phyloP scores from a whole-genome alignment of 1,140 invertebrate genomes.

The Brachionus koreanus region DNA sequence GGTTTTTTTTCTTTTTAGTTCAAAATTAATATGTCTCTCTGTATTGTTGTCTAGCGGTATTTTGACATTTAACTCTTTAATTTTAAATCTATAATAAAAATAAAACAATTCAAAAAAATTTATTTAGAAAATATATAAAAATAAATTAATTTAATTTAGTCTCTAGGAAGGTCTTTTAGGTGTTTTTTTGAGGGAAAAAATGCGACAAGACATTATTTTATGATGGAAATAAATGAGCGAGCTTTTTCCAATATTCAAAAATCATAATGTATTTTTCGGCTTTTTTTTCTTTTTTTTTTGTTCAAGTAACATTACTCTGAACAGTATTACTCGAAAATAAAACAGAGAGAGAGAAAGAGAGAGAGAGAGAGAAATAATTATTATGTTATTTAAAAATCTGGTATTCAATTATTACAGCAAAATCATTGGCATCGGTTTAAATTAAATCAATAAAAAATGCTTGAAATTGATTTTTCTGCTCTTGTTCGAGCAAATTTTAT shows the following conservation, averaged over 20 bases:
- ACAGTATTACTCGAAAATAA: neutral
- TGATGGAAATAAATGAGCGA: neutral
- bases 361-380: neutral
- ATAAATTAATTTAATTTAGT: too few species aligned
- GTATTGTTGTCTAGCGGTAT: neutral
- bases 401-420: slow-evolving; percentile 34
- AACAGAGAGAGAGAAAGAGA: neutral
- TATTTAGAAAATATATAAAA: neutral
- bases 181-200: too few species aligned
- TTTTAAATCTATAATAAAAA: neutral
- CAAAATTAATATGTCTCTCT: neutral
- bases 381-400: slow-evolving; percentile 23
- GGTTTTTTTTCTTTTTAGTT: neutral
- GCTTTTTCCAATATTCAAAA: neutral
- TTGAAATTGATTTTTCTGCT: slow-evolving; percentile 30
- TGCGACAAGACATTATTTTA: neutral
- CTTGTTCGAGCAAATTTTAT: neutral
- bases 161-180: too few species aligned
- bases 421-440: neutral
- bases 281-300: too few species aligned
- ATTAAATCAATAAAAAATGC: slow-evolving; percentile 39
- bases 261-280: slow-evolving; percentile 1
- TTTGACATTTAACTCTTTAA: neutral
- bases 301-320: neutral
- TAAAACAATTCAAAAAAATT: neutral